These are phyloP conservation scores for Neoaliturus tenellus DNA, from an alignment of 2,888 invertebrate species.

Conservation along the genomic window DNA sequence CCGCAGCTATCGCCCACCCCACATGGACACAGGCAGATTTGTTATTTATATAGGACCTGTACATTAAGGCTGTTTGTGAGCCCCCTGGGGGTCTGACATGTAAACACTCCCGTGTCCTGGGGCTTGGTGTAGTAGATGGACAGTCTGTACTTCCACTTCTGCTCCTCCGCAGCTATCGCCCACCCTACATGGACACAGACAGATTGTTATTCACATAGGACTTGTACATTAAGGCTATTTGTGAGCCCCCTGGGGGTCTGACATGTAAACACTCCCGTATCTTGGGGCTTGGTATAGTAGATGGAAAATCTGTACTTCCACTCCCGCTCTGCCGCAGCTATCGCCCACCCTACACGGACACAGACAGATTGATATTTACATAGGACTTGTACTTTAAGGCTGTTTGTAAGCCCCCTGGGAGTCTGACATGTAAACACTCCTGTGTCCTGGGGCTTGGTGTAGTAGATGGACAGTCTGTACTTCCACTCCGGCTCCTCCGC, in stretches of 20 bases:
- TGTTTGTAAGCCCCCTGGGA: constrained; percentile 87
- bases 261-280: constrained; percentile 91
- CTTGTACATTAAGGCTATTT: constrained; percentile 83
- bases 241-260: constrained; percentile 88
- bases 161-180: too few species aligned
- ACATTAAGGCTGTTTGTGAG: too few species aligned
- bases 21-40: constrained; percentile 64
- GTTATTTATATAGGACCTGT: too few species aligned
- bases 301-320: constrained; percentile 89
- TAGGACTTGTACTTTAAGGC: constrained; percentile 83
- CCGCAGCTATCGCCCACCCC: constrained; percentile 85
- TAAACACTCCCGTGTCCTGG: too few species aligned
- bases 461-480: constrained; percentile 87
- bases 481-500: constrained; percentile 86
- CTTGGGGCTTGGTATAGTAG: constrained; percentile 87
- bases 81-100: too few species aligned
- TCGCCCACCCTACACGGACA: constrained; percentile 80
- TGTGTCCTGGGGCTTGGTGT: constrained; percentile 88
- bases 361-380: too few species aligned
- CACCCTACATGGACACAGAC: too few species aligned
- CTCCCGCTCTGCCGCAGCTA: constrained; percentile 83
- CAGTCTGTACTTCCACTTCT: too few species aligned
- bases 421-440: constrained; percentile 91
- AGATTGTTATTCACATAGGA: constrained; percentile 91
- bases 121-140: too few species aligned